Evolutionary conservation across 2,797 vertebrate species (phyloP).

Genomic region (Chrysolophus pictus): DNA sequence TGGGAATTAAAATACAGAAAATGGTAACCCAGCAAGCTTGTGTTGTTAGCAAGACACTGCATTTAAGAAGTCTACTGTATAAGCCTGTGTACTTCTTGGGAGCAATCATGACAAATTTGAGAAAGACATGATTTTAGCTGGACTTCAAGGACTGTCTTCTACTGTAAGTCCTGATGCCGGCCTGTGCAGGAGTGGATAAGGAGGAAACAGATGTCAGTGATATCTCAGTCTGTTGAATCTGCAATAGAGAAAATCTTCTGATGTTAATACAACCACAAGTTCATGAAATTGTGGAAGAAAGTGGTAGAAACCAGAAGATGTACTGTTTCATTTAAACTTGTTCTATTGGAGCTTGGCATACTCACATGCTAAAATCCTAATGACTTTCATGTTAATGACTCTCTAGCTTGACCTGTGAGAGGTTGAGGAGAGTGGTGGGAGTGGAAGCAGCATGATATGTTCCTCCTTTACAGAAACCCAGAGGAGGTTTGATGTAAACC

Average conservation of each 20-base stretch:
- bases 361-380: neutral
- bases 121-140: neutral
- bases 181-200: neutral
- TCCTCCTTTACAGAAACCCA: neutral
- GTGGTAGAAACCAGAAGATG: neutral
- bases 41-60: neutral
- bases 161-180: neutral
- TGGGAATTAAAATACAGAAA: neutral
- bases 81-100: neutral
- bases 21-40: neutral
- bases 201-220: neutral
- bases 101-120: neutral
- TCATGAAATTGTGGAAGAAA: neutral
- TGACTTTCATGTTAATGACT: neutral
- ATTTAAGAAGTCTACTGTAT: neutral
- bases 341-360: neutral
- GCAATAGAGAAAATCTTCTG: neutral
- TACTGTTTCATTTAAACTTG: accelerated
- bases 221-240: neutral
- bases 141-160: neutral
- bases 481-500: neutral
- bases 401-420: neutral
- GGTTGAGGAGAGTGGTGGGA: neutral
- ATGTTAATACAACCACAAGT: neutral
- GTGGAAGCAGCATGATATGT: neutral